phyloP scores from a whole-genome alignment of 2,888 invertebrate genomes.

The Acleris emargana region DNA sequence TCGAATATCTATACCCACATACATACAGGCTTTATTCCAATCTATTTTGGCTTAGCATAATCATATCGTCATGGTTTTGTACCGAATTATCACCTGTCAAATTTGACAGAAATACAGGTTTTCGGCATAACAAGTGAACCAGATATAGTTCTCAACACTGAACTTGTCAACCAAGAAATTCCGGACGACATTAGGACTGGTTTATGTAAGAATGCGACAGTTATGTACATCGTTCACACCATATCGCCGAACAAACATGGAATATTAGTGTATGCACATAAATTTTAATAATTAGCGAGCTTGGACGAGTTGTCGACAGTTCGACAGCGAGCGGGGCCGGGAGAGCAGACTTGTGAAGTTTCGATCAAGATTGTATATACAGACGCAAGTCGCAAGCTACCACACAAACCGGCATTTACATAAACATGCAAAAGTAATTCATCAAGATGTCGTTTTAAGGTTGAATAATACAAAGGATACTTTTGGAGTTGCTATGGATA shows the following conservation, averaged over 20 bases:
- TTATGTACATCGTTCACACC: constrained; percentile 24
- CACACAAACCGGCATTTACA: constrained; percentile 10
- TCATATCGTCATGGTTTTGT: no score
- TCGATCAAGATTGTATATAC: constrained; percentile 19
- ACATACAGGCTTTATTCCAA: no score
- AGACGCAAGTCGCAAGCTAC: background rate
- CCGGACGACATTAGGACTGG: background rate
- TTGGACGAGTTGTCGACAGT: constrained; percentile 22
- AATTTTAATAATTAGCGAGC: constrained; percentile 30
- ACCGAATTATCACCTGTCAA: no score
- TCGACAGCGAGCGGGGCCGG: background rate
- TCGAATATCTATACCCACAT: no score
- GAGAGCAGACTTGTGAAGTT: constrained; percentile 3
- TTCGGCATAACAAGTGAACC: no score
- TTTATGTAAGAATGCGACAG: constrained; percentile 18
- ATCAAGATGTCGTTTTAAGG: constrained; percentile 8
- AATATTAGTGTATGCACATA: constrained; percentile 28
- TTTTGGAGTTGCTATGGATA: background rate
- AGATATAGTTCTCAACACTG: no score
- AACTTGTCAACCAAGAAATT: background rate
- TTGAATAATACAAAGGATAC: background rate
- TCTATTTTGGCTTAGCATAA: no score
- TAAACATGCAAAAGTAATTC: background rate
- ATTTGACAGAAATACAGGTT: no score
- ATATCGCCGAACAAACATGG: constrained; percentile 18